Base-by-base conservation (phyloP, 2,797 vertebrate genomes). In the Anguilla megastoma region DNA sequence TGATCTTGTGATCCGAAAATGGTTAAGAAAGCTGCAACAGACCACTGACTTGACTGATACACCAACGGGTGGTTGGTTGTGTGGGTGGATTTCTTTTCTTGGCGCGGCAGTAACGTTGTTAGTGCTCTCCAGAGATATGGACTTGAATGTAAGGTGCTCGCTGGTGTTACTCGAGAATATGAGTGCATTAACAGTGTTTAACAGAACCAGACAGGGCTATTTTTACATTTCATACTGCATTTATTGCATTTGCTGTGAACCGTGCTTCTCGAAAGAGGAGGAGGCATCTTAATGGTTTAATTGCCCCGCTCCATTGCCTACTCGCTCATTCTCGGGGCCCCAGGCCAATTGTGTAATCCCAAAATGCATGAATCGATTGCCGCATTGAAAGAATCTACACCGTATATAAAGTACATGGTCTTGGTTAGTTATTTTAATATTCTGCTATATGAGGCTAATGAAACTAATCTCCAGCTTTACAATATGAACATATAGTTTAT, bases 201-300 rank as follows among this genome's bases (percentile, higher is more conserved):
- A 14, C 30, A 76, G 74, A 41, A 12, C 74, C 7, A 36, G 74
- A 33, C 74, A 76, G 71, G 33, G 9, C 30, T 76, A 76, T 76
- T 76, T 76, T 76, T 76, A 76, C 71, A 14, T 76, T 3, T 36
- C 71, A 36, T 41, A 5, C 12, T n/a, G 74, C 33, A 41, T 76
- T 76, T 45, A 76, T 76, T 76, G 74, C 30, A 76, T 76, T 76
- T 76, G 74, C 74, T 33, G 69, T n/a, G 36, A 18, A 76, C 33
- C 10, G 74, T 21, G 33, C 18, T 76, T 76, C 74, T 76, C 21
- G 33, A 36, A 76, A 76, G 16, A 16, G 33, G 74, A 18, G 12
- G 8, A 50, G 21, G 79, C 21, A n/a, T 82, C 21, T 82, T 10
- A 82, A 82, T 18, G 33, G 2, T 21, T 18, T 50, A 6, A 82